Percentiles rank a stretch among this genome's conserved stretches.
Evolutionary conservation across 2,113 vertebrate genomes (phyloP).

Genomic region (Embiotoca jacksoni): DNA sequence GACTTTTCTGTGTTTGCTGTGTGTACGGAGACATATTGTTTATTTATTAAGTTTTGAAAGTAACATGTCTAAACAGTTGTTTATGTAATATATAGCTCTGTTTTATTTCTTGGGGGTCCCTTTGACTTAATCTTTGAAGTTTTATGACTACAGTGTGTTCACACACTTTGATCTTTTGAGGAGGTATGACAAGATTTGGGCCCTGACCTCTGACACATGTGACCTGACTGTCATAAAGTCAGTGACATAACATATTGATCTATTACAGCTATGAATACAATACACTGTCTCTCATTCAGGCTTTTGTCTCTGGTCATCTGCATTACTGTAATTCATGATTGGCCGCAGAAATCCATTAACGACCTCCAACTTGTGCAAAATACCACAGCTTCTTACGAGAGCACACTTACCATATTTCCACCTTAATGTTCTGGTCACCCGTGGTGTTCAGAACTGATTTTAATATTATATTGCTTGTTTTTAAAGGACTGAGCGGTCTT

Average conservation of each 20-base stretch:
- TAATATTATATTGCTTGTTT: too few relatives aligned
- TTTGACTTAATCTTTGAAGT: not conserved
- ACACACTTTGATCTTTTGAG: not conserved
- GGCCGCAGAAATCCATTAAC: too few relatives aligned
- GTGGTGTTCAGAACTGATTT: too few relatives aligned
- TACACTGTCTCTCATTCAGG: too few relatives aligned
- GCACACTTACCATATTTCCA: too few relatives aligned
- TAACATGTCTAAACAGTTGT: not conserved
- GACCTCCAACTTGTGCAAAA: too few relatives aligned
- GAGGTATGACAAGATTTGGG: not conserved
- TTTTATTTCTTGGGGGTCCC: not conserved
- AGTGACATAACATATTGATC: slow-evolving; percentile 1
- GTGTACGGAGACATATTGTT: accelerated
- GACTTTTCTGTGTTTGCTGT: not conserved
- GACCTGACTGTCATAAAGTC: not conserved
- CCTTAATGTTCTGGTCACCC: too few relatives aligned
- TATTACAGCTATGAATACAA: not conserved
- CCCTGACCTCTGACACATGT: not conserved
- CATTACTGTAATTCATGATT: too few relatives aligned
- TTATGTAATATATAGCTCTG: not conserved
- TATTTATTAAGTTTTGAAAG: not conserved
- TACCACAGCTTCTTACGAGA: too few relatives aligned
- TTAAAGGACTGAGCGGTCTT: too few relatives aligned
- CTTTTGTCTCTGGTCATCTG: too few relatives aligned
- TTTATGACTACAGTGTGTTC: not conserved